These are phyloP conservation scores for crab-eating macaque (Macaca fascicularis) DNA, from an alignment of 2,113 vertebrate species.

Conservation along the genomic window T2T-MFA8v1.1 NC_088376.1:7916001-7916500, in stretches of 20 bases:
- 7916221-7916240: not conserved
- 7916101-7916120: slow-evolving; percentile 15
- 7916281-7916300: not conserved
- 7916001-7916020: not conserved
- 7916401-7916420: not conserved
- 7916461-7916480: not conserved
- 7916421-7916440: not conserved
- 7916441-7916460: not conserved
- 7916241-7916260: not conserved
- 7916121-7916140: not conserved
- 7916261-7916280: not conserved
- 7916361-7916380: not conserved
- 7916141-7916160: not conserved
- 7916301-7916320: not conserved
- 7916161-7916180: not conserved
- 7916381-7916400: not conserved
- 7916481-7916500: no score
- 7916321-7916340: not conserved
- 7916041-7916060: not conserved
- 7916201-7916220: not conserved
- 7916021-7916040: not conserved
- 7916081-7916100: not conserved
- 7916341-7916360: not conserved
- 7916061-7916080: not conserved
- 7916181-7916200: not conserved